Percentiles rank a stretch among this genome's conserved stretches.
These are phyloP conservation scores for Buathra laborator DNA, from an alignment of 2,888 invertebrate genomes.

Conservation along the genomic window DNA sequence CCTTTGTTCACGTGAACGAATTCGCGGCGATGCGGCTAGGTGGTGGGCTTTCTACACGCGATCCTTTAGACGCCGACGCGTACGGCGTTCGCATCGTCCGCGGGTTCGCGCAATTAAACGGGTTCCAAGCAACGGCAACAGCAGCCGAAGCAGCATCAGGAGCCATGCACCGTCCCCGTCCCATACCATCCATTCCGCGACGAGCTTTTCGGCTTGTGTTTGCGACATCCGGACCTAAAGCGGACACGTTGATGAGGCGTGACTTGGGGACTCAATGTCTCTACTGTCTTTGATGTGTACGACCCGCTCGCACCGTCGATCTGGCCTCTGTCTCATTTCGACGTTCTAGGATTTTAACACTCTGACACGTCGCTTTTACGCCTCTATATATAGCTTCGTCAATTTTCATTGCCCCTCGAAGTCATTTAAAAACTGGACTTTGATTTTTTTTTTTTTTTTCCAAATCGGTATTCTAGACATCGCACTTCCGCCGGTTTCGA, in stretches of 20 bases:
- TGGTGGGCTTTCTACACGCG: constrained; percentile 34
- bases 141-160: neutral
- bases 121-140: constrained; percentile 38
- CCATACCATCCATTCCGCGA: constrained; percentile 38
- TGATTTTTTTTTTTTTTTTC: neutral
- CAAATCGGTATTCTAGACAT: constrained; percentile 25
- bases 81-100: constrained; percentile 15
- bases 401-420: constrained; percentile 20
- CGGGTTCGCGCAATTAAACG: constrained; percentile 51
- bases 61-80: constrained; percentile 58
- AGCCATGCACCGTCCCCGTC: constrained; percentile 64
- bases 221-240: constrained; percentile 67
- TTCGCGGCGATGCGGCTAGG: constrained; percentile 34
- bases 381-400: constrained; percentile 8
- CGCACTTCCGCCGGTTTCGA: neutral
- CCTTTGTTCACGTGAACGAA: constrained; percentile 65
- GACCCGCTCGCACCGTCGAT: constrained; percentile 20
- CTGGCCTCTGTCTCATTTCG: neutral
- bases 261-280: constrained; percentile 66
- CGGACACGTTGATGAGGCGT: constrained; percentile 70
- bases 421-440: constrained; percentile 1
- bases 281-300: constrained; percentile 60
- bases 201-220: constrained; percentile 52
- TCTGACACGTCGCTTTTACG: constrained; percentile 11
- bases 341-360: constrained; percentile 4